Evolutionary conservation across 2,888 invertebrate species (phyloP).

Genomic region (Stenotaenia linearis): DNA sequence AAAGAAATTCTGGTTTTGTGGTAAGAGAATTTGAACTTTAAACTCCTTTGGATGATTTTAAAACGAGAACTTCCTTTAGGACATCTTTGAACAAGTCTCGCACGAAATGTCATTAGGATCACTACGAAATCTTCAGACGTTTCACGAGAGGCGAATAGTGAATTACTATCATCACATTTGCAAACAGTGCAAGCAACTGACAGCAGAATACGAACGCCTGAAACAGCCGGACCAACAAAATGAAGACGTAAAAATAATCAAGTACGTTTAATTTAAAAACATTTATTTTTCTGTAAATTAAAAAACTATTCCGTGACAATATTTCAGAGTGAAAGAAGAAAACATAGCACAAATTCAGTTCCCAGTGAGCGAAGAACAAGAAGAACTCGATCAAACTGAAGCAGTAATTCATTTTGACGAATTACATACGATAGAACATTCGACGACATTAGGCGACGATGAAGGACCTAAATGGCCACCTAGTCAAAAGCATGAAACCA

Average conservation of each 20-base stretch:
- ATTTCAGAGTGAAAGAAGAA: constrained; percentile 33
- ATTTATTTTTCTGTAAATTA: neutral
- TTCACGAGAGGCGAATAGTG: constrained; percentile 53
- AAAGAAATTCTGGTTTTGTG: neutral
- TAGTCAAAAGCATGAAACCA: neutral
- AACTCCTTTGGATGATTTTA: neutral
- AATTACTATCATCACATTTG: constrained; percentile 45
- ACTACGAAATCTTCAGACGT: constrained; percentile 54
- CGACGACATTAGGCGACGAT: constrained; percentile 31
- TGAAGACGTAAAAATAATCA: constrained; percentile 6
- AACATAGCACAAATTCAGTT: constrained; percentile 34
- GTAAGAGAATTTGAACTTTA: neutral
- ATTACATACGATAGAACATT: constrained; percentile 34
- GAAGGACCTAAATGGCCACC: constrained; percentile 32
- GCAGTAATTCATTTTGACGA: constrained; percentile 33
- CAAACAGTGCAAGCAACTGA: constrained; percentile 44
- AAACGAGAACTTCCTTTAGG: constrained; percentile 46
- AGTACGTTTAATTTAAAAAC: neutral
- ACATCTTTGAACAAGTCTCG: constrained; percentile 57
- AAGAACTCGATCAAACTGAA: constrained; percentile 32
- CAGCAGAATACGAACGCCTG: constrained; percentile 42
- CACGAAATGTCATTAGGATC: constrained; percentile 59
- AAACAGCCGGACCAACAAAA: constrained; percentile 31
- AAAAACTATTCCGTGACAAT: neutral
- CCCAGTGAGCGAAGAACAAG: constrained; percentile 34